Evolutionary conservation across 2,113 vertebrate genomes (phyloP).

Genomic region (zebrafish (Danio rerio)): GRCz12tu NC_133183.1:21064001-21064500

Average conservation of each 20-base stretch:
- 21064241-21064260: background rate
- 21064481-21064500: background rate
- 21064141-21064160: background rate
- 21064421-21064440: background rate
- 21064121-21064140: background rate
- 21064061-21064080: too few species aligned
- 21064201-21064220: background rate
- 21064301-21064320: background rate
- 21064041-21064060: too few species aligned
- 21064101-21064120: background rate
- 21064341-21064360: background rate
- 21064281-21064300: background rate
- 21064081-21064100: background rate
- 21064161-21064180: conserved; percentile 1
- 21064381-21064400: background rate
- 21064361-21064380: background rate
- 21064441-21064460: background rate
- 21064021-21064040: too few species aligned
- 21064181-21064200: conserved; percentile 1
- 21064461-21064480: background rate
- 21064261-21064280: background rate
- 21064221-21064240: conserved; percentile 13
- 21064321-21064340: background rate
- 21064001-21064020: too few species aligned
- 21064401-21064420: background rate